Evolutionary conservation across 2,797 vertebrate genomes (phyloP), one percentile per base, ranked within the genome.

Genomic region (Adelosebastes latens): DNA sequence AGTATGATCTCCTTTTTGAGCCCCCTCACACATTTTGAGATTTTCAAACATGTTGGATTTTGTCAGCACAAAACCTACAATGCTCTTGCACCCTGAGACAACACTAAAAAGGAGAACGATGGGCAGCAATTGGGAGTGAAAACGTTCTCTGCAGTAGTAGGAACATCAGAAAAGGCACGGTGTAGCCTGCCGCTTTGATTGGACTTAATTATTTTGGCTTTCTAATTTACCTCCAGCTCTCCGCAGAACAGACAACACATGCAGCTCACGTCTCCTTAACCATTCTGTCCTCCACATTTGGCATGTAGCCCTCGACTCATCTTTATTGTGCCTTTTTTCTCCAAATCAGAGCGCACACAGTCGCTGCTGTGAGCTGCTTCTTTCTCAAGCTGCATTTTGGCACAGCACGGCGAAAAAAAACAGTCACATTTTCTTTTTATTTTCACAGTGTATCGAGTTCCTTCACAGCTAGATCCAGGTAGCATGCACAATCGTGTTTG

Each of bases 21-120:
- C 4, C 74, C 58, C 62, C 16, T 73, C 32, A 76, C 67, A 75
- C 77, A 61, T 73, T 75, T 72, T 64, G 27, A 78, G 59, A 75
- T 61, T 75, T 79, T 62, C 64, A 80, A 46, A 62, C 52, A 20
- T 78, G 31, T 72, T 84, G 70, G 62, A 83, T 78, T 85, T 83
- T 70, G 53, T 77, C 68, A 61, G 62, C 29, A 71, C n/a, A 52
- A 77, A 75, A 53, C 31, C 46, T 59, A 24, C 39, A 67, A 59
- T 60, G n/a, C 58, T 75, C 16, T 66, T 61, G n/a, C 36, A 58
- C 49, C 32, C 25, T 34, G 56, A 81, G 55, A 70, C 42, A 29
- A 58, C 31, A 25, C 36, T 66, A 20, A 63, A 67, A 79, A 55
- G 56, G 52, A 66, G 55, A 67, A 55, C 1, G 4, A 5, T 68